A percentile compares a stretch with the other conserved stretches of the same genome.
Conservation (phyloP, 2,113 vertebrate genomes). For the Prunella fulvescens region DNA sequence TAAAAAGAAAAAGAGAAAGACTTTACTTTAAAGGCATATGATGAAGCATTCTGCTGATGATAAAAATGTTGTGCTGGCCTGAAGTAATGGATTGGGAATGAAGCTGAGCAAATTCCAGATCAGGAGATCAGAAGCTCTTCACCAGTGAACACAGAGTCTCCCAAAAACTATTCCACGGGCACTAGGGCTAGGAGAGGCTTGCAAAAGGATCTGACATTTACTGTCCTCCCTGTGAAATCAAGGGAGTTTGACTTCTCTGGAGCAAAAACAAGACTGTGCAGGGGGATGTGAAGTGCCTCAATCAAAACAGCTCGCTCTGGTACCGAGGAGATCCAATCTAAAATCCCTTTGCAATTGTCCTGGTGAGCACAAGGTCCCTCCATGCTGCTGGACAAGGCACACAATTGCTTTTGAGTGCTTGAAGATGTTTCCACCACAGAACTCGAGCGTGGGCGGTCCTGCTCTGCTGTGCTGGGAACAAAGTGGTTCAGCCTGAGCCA, state of each 20-base stretch:
- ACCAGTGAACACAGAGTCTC: not conserved
- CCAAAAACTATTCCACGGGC: not conserved
- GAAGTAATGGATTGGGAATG: not conserved
- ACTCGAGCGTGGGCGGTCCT: not conserved
- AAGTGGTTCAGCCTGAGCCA: not conserved
- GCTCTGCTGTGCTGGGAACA: not conserved
- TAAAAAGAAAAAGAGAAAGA: not conserved
- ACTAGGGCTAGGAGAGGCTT: not conserved
- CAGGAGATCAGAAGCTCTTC: not conserved
- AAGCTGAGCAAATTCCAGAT: not conserved
- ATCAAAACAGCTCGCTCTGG: not conserved
- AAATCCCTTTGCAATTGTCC: not conserved
- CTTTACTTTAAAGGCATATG: not conserved
- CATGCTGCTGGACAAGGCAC: not conserved
- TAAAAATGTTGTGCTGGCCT: not conserved
- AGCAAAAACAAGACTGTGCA: not conserved
- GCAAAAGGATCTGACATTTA: not conserved
- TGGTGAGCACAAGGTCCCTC: not conserved
- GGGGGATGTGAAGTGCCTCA: not conserved
- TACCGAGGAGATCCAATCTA: not conserved
- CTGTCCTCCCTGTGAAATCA: not conserved
- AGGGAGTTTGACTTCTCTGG: not conserved
- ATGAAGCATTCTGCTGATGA: not conserved
- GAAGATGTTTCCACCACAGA: constrained; percentile 34
- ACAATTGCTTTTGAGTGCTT: not conserved